phyloP scores from a whole-genome alignment of 2,888 invertebrate species.

The Apomyelois bistriatella region DNA sequence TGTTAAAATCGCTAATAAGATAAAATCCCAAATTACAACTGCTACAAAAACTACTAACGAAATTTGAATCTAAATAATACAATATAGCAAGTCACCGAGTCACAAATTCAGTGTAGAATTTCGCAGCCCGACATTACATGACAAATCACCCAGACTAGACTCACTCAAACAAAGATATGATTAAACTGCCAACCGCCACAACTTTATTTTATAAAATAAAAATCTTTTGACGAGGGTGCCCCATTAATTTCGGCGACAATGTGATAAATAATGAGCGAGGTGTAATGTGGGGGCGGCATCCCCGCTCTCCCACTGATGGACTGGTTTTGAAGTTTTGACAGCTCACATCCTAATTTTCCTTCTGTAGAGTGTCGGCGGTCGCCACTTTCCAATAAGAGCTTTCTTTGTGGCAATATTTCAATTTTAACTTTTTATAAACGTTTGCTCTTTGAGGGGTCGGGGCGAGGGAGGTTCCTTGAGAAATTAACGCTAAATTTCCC shows the following conservation, averaged over 20 bases:
- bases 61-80: not conserved
- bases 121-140: not conserved
- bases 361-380: slow-evolving; percentile 50
- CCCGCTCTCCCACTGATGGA: slow-evolving; percentile 44
- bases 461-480: not conserved
- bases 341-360: slow-evolving; percentile 76
- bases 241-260: slow-evolving; percentile 78
- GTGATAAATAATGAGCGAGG: slow-evolving; percentile 79
- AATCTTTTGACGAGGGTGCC: slow-evolving; percentile 76
- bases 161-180: slow-evolving; percentile 63
- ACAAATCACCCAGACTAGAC: slow-evolving; percentile 23
- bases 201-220: slow-evolving; percentile 74
- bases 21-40: too few species aligned
- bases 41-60: too few species aligned
- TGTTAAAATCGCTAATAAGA: too few species aligned
- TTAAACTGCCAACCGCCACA: slow-evolving; percentile 71
- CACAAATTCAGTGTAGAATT: not conserved
- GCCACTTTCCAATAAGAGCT: slow-evolving; percentile 65
- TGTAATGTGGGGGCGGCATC: slow-evolving; percentile 70
- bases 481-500: not conserved
- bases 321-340: slow-evolving; percentile 77
- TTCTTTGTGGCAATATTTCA: slow-evolving; percentile 61
- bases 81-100: not conserved
- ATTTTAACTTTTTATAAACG: slow-evolving; percentile 39
- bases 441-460: slow-evolving; percentile 12